Conservation (phyloP, 2,113 vertebrate species). For the Salvelinus namaycush region DNA sequence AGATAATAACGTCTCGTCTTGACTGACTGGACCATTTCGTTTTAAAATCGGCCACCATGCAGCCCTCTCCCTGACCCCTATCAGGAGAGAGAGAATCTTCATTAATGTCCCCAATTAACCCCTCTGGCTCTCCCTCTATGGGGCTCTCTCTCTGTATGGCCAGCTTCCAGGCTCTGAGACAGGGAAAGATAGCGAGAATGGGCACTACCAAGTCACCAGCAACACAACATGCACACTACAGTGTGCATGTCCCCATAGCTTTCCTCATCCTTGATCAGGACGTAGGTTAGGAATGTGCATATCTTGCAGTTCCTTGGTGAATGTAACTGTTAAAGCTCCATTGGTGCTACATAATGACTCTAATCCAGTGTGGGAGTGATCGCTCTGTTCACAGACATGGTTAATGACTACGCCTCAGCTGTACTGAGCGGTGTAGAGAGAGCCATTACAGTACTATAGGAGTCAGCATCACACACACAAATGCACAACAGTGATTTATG, state of each 20-base stretch:
- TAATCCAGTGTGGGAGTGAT: neutral
- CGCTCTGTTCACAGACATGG: neutral
- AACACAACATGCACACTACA: too few species aligned
- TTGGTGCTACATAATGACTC: neutral
- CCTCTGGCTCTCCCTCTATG: neutral
- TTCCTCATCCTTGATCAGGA: too few species aligned
- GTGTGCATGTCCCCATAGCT: too few species aligned
- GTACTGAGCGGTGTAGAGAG: neutral
- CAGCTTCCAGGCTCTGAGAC: neutral
- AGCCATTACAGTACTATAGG: neutral
- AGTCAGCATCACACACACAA: constrained; percentile 10
- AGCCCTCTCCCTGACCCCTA: neutral
- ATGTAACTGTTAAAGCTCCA: neutral
- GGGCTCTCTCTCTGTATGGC: neutral
- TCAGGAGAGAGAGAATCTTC: neutral
- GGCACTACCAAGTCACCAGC: too few species aligned
- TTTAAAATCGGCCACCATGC: neutral
- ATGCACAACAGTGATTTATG: constrained; percentile 10
- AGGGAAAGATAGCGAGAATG: neutral
- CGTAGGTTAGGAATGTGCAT: neutral
- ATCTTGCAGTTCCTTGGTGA: constrained; percentile 1
- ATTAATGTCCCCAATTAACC: constrained; percentile 6
- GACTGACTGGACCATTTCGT: neutral
- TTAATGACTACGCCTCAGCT: neutral
- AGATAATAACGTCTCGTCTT: neutral